A percentile compares a stretch with the other conserved stretches of the same genome.
These are phyloP conservation scores for Drosophila acutilabella DNA, from an alignment of 2,888 invertebrate genomes.

Conservation along the genomic window DNA sequence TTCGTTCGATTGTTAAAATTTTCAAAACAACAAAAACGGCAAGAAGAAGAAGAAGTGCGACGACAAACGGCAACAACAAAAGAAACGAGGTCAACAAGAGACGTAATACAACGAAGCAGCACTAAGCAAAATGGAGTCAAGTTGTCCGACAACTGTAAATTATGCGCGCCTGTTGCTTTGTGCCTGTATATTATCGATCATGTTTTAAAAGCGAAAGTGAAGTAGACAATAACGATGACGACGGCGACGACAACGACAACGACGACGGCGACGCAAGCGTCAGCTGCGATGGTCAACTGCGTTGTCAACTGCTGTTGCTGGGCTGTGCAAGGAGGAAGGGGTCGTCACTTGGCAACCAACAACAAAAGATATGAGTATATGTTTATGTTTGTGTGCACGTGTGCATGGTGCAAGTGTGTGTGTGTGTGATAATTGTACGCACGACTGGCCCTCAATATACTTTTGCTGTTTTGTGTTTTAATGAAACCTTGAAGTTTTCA, in stretches of 20 bases:
- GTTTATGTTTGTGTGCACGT: background rate
- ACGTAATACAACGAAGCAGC: conserved; percentile 17
- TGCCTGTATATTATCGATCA: conserved; percentile 83
- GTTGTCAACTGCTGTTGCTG: conserved; percentile 10
- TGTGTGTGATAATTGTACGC: conserved; percentile 54
- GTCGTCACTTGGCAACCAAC: conserved; percentile 41
- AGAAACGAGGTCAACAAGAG: conserved; percentile 55
- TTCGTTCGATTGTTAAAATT: conserved; percentile 54
- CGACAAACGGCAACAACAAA: conserved; percentile 34
- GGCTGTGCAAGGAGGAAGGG: background rate
- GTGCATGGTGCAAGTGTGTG: background rate
- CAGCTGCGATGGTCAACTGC: background rate
- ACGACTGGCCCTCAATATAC: conserved; percentile 46
- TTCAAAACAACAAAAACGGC: conserved; percentile 45
- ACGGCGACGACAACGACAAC: background rate
- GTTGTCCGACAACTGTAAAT: conserved; percentile 33
- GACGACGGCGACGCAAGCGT: background rate
- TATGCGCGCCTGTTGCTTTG: conserved; percentile 74
- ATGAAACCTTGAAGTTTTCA: conserved; percentile 28
- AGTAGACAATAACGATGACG: conserved; percentile 31
- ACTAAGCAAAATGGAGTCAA: conserved; percentile 33
- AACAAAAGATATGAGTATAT: conserved; percentile 2
- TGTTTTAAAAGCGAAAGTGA: conserved; percentile 82
- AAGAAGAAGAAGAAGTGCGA: conserved; percentile 39
- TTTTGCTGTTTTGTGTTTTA: conserved; percentile 15